Percentiles rank a stretch among this genome's conserved stretches.
phyloP scores from a whole-genome alignment of 2,888 invertebrate genomes.

The Penaeus monodon region DNA sequence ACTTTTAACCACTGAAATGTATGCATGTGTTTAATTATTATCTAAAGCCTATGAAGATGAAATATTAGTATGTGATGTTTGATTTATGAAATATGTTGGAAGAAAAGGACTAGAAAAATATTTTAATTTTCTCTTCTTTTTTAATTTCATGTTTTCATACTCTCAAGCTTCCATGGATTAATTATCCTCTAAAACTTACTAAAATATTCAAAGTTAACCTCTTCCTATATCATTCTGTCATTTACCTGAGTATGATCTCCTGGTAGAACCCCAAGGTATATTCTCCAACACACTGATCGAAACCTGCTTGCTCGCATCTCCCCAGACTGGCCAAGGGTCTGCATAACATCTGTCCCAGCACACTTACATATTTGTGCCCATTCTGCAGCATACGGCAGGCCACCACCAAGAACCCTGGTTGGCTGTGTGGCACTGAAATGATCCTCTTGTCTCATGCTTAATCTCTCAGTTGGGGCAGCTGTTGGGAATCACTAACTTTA shows the following conservation, averaged over 20 bases:
- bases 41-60: background rate
- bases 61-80: background rate
- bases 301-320: conserved; percentile 54
- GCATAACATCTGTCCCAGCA: conserved; percentile 42
- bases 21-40: background rate
- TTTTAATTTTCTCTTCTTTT: too few species aligned
- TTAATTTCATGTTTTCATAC: too few species aligned
- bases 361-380: conserved; percentile 48
- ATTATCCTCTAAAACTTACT: too few species aligned
- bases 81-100: background rate
- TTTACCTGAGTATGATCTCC: conserved; percentile 69
- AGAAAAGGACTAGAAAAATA: too few species aligned
- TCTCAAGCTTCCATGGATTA: too few species aligned
- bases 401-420: conserved; percentile 40
- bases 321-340: conserved; percentile 42
- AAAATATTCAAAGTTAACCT: conserved; percentile 69
- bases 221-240: conserved; percentile 70
- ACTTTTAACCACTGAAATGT: conserved; percentile 47
- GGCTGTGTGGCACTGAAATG: conserved; percentile 42
- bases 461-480: conserved; percentile 27
- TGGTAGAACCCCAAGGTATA: conserved; percentile 71
- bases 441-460: conserved; percentile 41
- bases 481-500: background rate
- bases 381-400: conserved; percentile 42
- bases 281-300: conserved; percentile 71